Evolutionary conservation across 2,888 invertebrate genomes (phyloP), one percentile per base, ranked within the genome.

Genomic region (Saturnia japonica): DNA sequence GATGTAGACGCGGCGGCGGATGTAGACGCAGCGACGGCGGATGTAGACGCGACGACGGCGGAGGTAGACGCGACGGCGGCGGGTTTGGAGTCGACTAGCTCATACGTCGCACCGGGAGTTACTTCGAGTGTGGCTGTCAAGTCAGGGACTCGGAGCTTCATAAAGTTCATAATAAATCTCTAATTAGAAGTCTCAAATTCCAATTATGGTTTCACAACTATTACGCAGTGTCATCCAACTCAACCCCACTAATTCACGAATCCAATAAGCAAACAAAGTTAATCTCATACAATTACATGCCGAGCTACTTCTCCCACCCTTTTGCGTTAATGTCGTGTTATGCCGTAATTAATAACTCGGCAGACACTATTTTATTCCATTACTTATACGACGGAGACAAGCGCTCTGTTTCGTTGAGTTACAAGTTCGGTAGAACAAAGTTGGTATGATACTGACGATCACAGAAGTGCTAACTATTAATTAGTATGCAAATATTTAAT

Each of bases 311-410:
- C 74, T 77, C 25, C 68, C 82, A 77, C 80, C 79, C 76, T 73
- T 76, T 77, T 80, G 83, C 83, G 73, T 74, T 86, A 88, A 87
- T 91, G 88, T 85, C 93, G 89, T 93, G 92, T 89, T 88, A 84
- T 79, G 75, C 78, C 81, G 89, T 91, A 93, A 93, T 93, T 92
- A 93, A 92, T 93, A 91, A 88, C 80, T 84, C 77, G 79, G 81
- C 79, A 85, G 87, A 85, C 88, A 89, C 89, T 92, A 92, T 90
- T 92, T 91, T 92, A 93, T 91, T 91, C 88, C 87, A 90, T 91
- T 91, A 91, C 87, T 83, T 84, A 85, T 83, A 83, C 82, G 85
- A 85, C 85, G 81, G 84, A 76, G 79, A 84, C 85, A 84, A 81
- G 85, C 84, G 80, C 83, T 88, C 85, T 86, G 85, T 87, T 78